Evolutionary conservation across 2,888 invertebrate genomes (phyloP).

Genomic region (Piscicola geometra): DNA sequence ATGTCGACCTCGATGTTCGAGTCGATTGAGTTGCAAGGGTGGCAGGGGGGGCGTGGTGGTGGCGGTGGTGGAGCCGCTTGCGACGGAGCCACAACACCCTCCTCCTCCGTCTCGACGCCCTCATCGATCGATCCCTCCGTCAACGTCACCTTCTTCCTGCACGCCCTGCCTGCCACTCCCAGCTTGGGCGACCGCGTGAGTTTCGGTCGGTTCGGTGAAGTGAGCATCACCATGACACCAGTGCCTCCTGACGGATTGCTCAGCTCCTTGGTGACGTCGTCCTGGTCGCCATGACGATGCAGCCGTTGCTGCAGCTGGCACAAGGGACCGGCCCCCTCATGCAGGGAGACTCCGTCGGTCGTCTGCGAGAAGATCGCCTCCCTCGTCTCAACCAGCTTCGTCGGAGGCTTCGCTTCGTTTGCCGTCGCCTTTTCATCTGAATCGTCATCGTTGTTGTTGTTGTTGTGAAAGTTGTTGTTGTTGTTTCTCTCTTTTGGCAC

Average conservation of each 20-base stretch:
- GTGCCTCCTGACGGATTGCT: constrained; percentile 11
- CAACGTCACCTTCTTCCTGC: constrained; percentile 47
- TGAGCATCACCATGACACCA: constrained; percentile 22
- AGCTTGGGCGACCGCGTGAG: constrained; percentile 5
- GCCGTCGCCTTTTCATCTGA: constrained; percentile 34
- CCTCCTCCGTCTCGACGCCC: constrained; percentile 80
- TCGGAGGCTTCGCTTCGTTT: constrained; percentile 41
- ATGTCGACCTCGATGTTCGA: constrained; percentile 61
- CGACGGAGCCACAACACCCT: constrained; percentile 32
- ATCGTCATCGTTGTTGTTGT: constrained; percentile 13
- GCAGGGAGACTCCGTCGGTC: constrained; percentile 50
- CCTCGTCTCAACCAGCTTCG: constrained; percentile 43
- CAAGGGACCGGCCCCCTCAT: constrained; percentile 36
- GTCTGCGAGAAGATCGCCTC: constrained; percentile 48
- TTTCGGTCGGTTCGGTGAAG: constrained; percentile 21
- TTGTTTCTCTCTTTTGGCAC: not conserved
- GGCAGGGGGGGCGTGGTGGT: constrained; percentile 50
- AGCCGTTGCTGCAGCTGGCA: constrained; percentile 38
- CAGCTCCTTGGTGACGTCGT: not conserved
- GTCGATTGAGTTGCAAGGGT: constrained; percentile 69
- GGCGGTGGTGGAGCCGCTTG: not conserved
- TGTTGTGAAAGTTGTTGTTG: not conserved
- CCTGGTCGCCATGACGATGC: constrained; percentile 1
- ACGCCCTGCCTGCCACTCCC: not conserved
- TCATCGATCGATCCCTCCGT: constrained; percentile 73